Evolutionary conservation across 2,113 vertebrate species (phyloP), one percentile per base, ranked within the genome.

Genomic region (Hipposideros armiger): DNA sequence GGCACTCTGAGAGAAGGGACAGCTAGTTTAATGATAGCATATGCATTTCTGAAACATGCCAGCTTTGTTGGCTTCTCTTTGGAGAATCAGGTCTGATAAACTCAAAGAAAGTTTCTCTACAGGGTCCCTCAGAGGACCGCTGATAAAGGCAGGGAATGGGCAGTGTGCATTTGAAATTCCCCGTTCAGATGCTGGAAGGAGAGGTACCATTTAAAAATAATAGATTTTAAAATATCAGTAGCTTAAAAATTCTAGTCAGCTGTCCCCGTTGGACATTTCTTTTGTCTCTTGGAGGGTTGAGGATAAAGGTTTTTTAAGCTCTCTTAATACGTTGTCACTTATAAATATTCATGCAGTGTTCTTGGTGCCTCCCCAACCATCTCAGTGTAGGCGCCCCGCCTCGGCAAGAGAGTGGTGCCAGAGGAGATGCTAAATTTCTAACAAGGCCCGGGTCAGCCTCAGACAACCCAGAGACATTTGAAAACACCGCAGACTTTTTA

Each of bases 121-220:
- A 64, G 91, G 74, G 20, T 85, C 66, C 52, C 94, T 91, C 67
- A 94, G 74, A 91, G 69, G 32, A 93, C 45, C 32, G 16, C 77
- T 86, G 82, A 91, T 96, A 95, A 96, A 97, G 60, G 73, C 85
- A 86, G 9, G 28, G 81, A 66, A 64, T 50, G 77, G 67, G 87
- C 36, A 40, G 24, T 47, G 64, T 54, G 58, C 62, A 22, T 88
- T 93, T 84, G 88, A 98, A 97, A 96, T 91, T 94, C 76, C 88
- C 78, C 32, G 24, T 91, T 94, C 90, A 83, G 85, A 80, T 74
- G 47, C 69, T 24, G 45, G 78, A 54, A 89, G 58, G 84, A 94
- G 94, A 96, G 78, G 90, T 96, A 78, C 84, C 95, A 97, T 97
- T 95, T 96, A 95, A 96, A 97, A 97, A 91, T 93, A 97, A 97